Evolutionary conservation across 2,113 vertebrate species (phyloP), one percentile per base, ranked within the genome.

Genomic region (Brachypteracias leptosomus): DNA sequence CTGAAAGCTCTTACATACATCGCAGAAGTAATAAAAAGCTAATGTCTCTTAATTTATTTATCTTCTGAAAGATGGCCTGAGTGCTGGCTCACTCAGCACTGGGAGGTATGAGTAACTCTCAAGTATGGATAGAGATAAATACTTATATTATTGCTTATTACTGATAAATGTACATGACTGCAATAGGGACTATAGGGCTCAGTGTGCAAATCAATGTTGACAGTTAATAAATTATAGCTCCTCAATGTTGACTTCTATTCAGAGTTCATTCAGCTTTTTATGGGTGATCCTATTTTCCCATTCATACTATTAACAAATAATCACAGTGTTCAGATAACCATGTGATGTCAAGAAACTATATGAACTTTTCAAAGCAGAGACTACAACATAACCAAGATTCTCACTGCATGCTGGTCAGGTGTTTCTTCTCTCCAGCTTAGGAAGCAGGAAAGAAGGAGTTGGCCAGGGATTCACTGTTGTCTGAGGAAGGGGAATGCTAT

Each of bases 21-120:
- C 4, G 31, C 42, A 89, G 77, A 90, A 90, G 52, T 80, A 95
- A 96, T 96, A 97, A 96, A 96, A 97, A 90, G 57, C 78, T 85
- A 83, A 88, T 77, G 20, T 57, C 59, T 95, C 79, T 75, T 93
- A 82, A 93, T 96, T 96, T 96, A 94, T 96, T 91, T 91, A 80
- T 82, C 71, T 93, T 88, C 67, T 93, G 85, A 90, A 94, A 79
- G 88, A 75, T 55, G 79, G 58, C 52, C 57, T 86, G 90, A 93
- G 62, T 59, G 58, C 66, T 85, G 16, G 16, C 62, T 94, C 51
- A 42, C 79, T 54, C 88, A 58, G 35, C 49, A 55, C 52, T 77
- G 52, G 57, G 54, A 95, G 44, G 40, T 59, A n/a, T 21, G 59
- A 57, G 24, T 81, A 86, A 66, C 66, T 83, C 35, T 72, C 28